Conservation (phyloP, 2,888 invertebrate species). For the Plebejus melissa region DNA sequence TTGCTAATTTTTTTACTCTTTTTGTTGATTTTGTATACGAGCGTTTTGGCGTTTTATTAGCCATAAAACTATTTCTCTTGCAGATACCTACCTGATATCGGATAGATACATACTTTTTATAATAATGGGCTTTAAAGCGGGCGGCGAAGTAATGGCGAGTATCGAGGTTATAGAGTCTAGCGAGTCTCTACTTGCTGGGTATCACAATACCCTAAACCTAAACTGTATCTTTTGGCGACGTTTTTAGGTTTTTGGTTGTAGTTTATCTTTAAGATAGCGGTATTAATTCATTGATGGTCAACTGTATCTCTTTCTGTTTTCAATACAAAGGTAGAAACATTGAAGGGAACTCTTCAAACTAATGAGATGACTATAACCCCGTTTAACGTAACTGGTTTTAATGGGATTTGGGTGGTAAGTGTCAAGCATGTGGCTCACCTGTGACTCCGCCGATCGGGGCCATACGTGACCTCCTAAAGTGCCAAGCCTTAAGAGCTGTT, state of each 20-base stretch:
- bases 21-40: background rate
- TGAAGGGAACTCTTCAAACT: background rate
- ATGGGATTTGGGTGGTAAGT: background rate
- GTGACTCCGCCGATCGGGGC: background rate
- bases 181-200: background rate
- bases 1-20: background rate
- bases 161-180: too few relatives aligned
- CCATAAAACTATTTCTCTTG: background rate
- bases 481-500: background rate
- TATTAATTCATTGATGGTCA: background rate
- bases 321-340: background rate
- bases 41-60: background rate
- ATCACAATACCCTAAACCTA: background rate
- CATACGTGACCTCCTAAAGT: background rate
- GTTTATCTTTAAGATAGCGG: too few relatives aligned
- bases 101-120: background rate
- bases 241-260: too few relatives aligned
- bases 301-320: background rate
- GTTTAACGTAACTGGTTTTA: background rate
- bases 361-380: background rate
- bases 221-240: too few relatives aligned
- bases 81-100: background rate
- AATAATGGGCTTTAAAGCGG: background rate
- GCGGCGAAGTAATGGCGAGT: background rate
- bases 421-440: constrained; percentile 2